phyloP scores from a whole-genome alignment of 2,888 invertebrate species.

The Stenolophus ochropezus region DNA sequence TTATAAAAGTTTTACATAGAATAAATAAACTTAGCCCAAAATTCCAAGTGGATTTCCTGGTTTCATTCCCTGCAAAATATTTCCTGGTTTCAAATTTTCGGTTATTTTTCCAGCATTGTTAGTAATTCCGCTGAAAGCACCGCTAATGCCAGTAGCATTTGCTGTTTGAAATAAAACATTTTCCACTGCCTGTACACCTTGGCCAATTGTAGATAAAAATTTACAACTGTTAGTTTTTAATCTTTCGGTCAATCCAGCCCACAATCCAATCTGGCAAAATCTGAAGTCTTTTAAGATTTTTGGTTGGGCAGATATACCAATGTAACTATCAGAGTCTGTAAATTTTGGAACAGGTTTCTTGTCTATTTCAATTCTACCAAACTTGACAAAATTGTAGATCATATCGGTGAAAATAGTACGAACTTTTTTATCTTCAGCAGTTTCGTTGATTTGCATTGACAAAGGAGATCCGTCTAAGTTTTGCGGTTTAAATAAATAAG shows the following conservation, averaged over 20 bases:
- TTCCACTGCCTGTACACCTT: slow-evolving; percentile 29
- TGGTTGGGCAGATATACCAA: slow-evolving; percentile 75
- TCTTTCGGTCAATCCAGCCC: slow-evolving; percentile 79
- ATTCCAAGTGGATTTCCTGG: not conserved
- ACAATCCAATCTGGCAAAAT: slow-evolving; percentile 82
- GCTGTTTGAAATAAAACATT: slow-evolving; percentile 65
- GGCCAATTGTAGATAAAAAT: slow-evolving; percentile 65
- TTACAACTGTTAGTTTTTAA: slow-evolving; percentile 76
- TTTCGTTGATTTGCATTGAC: slow-evolving; percentile 68
- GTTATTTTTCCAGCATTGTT: not conserved
- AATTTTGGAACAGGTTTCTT: slow-evolving; percentile 72
- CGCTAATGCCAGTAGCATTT: slow-evolving; percentile 26
- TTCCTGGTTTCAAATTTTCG: not conserved
- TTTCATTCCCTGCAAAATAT: not conserved
- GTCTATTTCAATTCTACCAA: slow-evolving; percentile 71
- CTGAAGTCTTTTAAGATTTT: slow-evolving; percentile 74
- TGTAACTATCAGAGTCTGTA: slow-evolving; percentile 73
- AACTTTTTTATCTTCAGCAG: slow-evolving; percentile 78
- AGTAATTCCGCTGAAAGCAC: not conserved
- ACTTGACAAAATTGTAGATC: slow-evolving; percentile 80
- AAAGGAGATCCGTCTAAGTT: slow-evolving; percentile 78
- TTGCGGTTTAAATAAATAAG: slow-evolving; percentile 82
- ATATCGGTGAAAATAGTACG: slow-evolving; percentile 80
- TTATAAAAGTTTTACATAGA: not conserved
- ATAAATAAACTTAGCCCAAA: not conserved